Evolutionary conservation across 2,797 vertebrate genomes (phyloP).

Genomic region (Hippocampus kuda): DNA sequence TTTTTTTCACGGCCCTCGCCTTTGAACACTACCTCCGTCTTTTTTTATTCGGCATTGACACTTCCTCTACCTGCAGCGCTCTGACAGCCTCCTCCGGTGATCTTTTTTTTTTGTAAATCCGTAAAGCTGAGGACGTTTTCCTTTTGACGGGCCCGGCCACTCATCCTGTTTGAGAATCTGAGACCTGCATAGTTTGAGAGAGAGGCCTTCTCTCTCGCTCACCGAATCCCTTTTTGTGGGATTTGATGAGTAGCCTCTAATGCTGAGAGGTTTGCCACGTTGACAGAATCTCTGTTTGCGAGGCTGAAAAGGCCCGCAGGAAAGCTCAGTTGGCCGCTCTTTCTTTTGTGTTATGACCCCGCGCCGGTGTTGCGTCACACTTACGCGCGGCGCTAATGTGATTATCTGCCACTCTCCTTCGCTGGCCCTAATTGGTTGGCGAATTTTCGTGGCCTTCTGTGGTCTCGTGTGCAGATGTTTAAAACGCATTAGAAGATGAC

Average conservation of each 20-base stretch:
- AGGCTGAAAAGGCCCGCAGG: conserved; percentile 35
- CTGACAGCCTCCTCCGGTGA: conserved; percentile 20
- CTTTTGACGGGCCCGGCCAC: not conserved
- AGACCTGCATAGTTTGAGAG: conserved; percentile 25
- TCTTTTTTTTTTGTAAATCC: not conserved
- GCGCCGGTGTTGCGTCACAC: conserved; percentile 36
- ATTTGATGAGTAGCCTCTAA: conserved; percentile 31
- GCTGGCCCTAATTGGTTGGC: not conserved
- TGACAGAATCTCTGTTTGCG: conserved; percentile 46
- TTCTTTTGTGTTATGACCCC: conserved; percentile 26
- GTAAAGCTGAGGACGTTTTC: conserved; percentile 2
- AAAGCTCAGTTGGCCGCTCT: conserved; percentile 28
- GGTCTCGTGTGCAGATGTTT: conserved; percentile 30
- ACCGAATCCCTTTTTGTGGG: conserved; percentile 17
- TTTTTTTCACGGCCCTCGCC: conserved; percentile 43
- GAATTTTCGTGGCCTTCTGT: conserved; percentile 25
- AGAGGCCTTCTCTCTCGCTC: conserved; percentile 24
- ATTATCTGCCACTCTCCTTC: conserved; percentile 39
- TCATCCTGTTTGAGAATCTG: conserved; percentile 3
- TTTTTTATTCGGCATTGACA: conserved; percentile 13
- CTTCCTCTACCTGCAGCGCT: conserved; percentile 31
- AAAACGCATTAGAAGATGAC: conserved; percentile 24
- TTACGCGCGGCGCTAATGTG: conserved; percentile 39
- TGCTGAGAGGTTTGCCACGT: conserved; percentile 53
- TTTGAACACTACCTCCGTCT: conserved; percentile 39